These are phyloP conservation scores for Indicator indicator DNA, from an alignment of 2,113 vertebrate genomes.

Conservation along the genomic window DNA sequence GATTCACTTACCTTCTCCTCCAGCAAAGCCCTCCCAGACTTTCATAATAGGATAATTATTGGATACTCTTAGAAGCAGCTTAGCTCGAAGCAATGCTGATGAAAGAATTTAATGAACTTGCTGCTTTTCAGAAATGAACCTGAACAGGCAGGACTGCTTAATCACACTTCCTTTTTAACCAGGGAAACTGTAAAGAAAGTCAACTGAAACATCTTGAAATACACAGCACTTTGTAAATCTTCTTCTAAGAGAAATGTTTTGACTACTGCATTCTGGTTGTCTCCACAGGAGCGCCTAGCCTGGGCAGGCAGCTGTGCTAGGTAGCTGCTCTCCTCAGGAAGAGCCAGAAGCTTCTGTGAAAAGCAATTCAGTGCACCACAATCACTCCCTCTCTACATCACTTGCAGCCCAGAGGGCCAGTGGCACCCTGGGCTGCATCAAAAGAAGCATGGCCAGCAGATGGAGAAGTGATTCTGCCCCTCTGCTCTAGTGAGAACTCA, in stretches of 20 bases:
- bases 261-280: background rate
- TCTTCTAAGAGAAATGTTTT: background rate
- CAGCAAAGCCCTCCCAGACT: background rate
- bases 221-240: background rate
- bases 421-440: too few relatives aligned
- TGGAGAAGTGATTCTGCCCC: too few relatives aligned
- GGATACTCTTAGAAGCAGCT: background rate
- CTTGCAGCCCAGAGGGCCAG: too few relatives aligned
- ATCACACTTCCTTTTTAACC: background rate
- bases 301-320: background rate
- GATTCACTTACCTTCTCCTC: background rate
- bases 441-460: too few relatives aligned
- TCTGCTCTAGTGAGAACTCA: too few relatives aligned
- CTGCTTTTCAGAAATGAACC: slow-evolving; percentile 25
- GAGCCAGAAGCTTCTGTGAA: background rate
- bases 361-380: background rate
- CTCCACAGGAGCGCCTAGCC: rapidly evolving
- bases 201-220: background rate
- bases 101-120: background rate
- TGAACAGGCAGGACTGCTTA: background rate
- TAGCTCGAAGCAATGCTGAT: background rate
- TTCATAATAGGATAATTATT: background rate
- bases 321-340: background rate
- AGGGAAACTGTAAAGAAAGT: background rate
- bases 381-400: background rate